Conservation (phyloP, 30 jellyfish, hydroid and myxozoan genomes). For the Turritopsis rubra region DNA sequence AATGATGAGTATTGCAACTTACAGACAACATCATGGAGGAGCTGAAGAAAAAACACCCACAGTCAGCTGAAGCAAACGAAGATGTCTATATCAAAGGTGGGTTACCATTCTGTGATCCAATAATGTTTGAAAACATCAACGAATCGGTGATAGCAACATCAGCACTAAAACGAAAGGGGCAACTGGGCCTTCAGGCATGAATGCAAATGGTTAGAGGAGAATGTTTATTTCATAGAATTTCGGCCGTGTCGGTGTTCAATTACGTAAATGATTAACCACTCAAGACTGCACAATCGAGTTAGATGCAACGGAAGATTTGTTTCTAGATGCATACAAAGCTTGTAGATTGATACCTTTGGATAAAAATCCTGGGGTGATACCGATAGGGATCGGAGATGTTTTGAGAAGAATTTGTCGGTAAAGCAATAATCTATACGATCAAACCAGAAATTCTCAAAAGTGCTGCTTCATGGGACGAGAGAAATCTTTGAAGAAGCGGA, state of each 20-base stretch:
- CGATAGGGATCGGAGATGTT: background rate
- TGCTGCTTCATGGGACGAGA: no score
- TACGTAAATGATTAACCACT: no score
- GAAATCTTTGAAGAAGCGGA: no score
- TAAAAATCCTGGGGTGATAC: background rate
- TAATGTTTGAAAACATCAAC: background rate
- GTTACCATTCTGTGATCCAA: background rate
- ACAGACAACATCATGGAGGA: no score
- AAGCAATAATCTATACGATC: background rate
- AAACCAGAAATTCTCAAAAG: background rate
- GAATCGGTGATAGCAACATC: no score
- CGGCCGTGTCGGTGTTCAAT: no score
- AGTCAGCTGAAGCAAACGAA: background rate
- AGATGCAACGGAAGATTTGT: background rate
- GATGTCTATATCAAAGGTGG: background rate
- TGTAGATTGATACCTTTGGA: background rate
- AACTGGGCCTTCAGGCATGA: no score
- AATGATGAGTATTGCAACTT: no score
- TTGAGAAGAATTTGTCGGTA: background rate
- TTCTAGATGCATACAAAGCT: background rate
- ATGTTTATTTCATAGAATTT: no score
- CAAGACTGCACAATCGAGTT: background rate
- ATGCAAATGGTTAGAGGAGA: no score
- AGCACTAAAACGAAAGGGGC: no score
- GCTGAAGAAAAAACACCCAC: background rate